A percentile compares a stretch with the other conserved stretches of the same genome.
phyloP scores from a whole-genome alignment of 2,797 vertebrate genomes.

The Muraenolepis orangiensis region DNA sequence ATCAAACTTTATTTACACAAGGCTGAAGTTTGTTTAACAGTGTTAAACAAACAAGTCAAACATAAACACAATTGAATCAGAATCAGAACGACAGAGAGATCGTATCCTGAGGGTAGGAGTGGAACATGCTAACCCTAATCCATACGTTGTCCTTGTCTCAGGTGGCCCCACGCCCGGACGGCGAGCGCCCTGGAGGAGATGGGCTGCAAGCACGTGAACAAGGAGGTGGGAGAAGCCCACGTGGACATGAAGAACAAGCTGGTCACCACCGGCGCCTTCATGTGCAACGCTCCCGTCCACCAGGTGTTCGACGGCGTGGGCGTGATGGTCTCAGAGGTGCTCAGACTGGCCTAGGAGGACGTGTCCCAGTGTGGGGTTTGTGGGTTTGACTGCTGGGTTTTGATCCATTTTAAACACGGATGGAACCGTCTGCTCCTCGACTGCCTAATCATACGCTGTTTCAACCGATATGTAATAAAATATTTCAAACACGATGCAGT shows the following conservation, averaged over 20 bases:
- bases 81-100: no score
- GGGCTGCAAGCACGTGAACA: slow-evolving; percentile 82
- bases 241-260: slow-evolving; percentile 81
- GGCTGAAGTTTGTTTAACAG: no score
- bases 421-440: no score
- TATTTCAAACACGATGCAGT: not conserved
- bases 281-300: slow-evolving; percentile 82
- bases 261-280: slow-evolving; percentile 82
- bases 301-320: slow-evolving; percentile 80
- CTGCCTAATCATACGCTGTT: not conserved
- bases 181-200: slow-evolving; percentile 70
- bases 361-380: no score
- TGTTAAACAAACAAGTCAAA: no score
- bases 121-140: no score
- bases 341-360: slow-evolving; percentile 71
- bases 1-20: not conserved
- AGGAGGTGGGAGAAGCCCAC: slow-evolving; percentile 73
- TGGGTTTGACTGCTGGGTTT: no score
- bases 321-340: slow-evolving; percentile 76
- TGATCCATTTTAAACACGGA: no score
- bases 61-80: no score
- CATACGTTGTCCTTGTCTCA: slow-evolving; percentile 31
- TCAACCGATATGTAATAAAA: not conserved
- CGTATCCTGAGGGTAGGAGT: no score
- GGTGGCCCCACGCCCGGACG: slow-evolving; percentile 80